Evolutionary conservation across 1,140 invertebrate genomes (phyloP).

Genomic region (Sitobion miscanthi): DNA sequence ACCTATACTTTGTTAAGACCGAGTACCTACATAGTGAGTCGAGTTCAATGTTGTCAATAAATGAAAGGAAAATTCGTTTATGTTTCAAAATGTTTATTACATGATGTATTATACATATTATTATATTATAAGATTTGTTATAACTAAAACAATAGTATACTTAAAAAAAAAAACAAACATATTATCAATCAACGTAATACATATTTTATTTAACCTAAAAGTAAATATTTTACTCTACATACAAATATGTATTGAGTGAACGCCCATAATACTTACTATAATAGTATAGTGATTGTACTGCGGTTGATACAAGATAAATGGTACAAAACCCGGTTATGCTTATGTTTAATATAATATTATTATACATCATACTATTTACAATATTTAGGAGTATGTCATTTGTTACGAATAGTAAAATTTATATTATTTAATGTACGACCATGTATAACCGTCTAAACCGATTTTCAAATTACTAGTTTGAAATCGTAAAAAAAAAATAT

Average conservation of each 20-base stretch:
- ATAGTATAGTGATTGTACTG: slow-evolving; percentile 7
- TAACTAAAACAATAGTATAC: not conserved
- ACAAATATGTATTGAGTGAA: not conserved
- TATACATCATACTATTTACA: not conserved
- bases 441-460: slow-evolving; percentile 12
- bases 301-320: not conserved
- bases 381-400: not conserved
- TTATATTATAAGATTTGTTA: not conserved
- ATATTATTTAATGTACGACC: slow-evolving; percentile 1
- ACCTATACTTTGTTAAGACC: not conserved
- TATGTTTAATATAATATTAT: not conserved
- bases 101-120: not conserved
- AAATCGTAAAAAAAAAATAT: not conserved
- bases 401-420: not conserved
- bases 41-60: not conserved
- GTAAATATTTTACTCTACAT: not conserved
- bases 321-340: not conserved
- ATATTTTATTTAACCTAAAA: not conserved
- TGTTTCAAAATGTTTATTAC: not conserved
- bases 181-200: too few relatives aligned
- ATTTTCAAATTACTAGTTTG: not conserved
- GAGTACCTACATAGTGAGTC: not conserved
- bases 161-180: not conserved
- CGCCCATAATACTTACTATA: not conserved
- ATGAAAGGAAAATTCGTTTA: not conserved